Evolutionary conservation across 2,113 vertebrate genomes (phyloP).

Genomic region (Percina caprodes): DNA sequence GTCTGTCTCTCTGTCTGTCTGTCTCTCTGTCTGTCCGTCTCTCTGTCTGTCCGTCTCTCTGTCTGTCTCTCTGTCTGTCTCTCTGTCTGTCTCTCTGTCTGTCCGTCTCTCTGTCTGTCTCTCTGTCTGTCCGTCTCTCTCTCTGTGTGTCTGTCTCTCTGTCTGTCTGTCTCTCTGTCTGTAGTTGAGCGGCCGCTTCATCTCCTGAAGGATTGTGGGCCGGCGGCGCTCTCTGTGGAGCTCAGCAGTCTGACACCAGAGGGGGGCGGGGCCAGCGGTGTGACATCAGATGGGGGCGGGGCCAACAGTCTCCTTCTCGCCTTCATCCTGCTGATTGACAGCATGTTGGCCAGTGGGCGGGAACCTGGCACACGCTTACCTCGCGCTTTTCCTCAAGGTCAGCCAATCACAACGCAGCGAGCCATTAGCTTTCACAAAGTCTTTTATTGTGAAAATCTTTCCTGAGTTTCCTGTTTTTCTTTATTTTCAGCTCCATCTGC

Average conservation of each 20-base stretch:
- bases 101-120: no score
- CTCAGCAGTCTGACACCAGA: constrained; percentile 88
- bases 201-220: constrained; percentile 85
- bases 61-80: no score
- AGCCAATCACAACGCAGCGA: constrained; percentile 3
- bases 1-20: no score
- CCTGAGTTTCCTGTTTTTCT: background rate
- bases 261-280: constrained; percentile 83
- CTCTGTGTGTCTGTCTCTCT: no score
- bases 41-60: no score
- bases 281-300: constrained; percentile 86
- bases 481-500: constrained; percentile 88
- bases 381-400: constrained; percentile 95
- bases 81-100: no score
- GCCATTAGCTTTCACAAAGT: no score
- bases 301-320: constrained; percentile 84
- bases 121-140: no score
- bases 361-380: constrained; percentile 95
- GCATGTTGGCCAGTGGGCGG: constrained; percentile 87
- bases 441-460: constrained; percentile 20
- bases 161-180: no score
- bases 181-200: constrained; percentile 84
- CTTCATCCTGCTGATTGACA: constrained; percentile 90
- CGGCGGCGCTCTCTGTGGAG: constrained; percentile 88
- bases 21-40: no score